Evolutionary conservation across 2,113 vertebrate species (phyloP).

Genomic region (Corapipo altera): DNA sequence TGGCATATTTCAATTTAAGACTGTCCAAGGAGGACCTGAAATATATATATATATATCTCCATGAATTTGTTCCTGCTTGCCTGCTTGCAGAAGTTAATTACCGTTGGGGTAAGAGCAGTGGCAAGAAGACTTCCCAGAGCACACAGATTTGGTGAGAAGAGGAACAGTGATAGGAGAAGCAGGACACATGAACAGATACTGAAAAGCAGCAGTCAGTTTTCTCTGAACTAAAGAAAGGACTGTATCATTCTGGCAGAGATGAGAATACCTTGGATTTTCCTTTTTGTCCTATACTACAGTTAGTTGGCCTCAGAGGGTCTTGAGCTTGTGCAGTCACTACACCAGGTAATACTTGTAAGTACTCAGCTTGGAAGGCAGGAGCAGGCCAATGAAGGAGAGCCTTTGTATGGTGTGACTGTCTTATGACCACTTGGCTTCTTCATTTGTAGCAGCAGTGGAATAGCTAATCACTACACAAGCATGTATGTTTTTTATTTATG

Average conservation of each 20-base stretch:
- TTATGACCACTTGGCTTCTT: not conserved
- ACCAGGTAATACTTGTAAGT: not conserved
- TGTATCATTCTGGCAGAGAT: not conserved
- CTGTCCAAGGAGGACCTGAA: not conserved
- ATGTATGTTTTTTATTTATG: not conserved
- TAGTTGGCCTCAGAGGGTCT: not conserved
- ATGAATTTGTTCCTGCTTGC: not conserved
- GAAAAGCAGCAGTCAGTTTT: not conserved
- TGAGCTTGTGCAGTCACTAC: rapidly evolving
- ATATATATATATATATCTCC: not conserved
- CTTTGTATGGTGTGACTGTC: not conserved
- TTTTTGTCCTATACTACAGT: not conserved
- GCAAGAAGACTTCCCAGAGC: not conserved
- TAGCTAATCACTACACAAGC: not conserved
- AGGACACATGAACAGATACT: rapidly evolving
- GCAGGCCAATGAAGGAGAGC: not conserved
- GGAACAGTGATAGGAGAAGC: not conserved
- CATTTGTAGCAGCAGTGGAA: not conserved
- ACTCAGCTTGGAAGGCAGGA: not conserved
- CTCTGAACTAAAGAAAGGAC: not conserved
- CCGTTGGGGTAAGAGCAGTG: not conserved
- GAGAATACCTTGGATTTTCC: not conserved
- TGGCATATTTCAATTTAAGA: not conserved
- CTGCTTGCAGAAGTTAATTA: not conserved
- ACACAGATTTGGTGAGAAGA: not conserved